Base-by-base conservation (phyloP, 2,888 invertebrate genomes). In the Tinea pellionella region DNA sequence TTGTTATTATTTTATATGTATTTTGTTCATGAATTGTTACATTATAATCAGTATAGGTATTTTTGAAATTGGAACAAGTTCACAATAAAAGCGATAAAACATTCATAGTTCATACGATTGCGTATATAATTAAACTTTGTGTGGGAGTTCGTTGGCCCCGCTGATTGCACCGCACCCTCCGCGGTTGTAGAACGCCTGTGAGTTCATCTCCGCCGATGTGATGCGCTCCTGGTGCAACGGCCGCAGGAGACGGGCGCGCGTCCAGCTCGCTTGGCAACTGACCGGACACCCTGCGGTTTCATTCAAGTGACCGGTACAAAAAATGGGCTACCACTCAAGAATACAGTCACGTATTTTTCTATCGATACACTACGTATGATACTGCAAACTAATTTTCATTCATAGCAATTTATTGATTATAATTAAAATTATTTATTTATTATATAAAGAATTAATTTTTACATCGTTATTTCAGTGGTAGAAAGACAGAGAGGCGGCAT, bases 211-310 rank as follows among this genome's bases (percentile, higher is more conserved):
- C 53, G 4, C 18, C 2, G 12, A 8, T 24, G n/a, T 53, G 9
- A 18, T 57, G 83, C 56, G 64, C 69, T 74, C 88, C 88, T 85
- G 75, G 83, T 88, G 70, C 59, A 62, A 64, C 70, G 81, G 80
- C 77, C 83, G 78, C 77, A 69, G 67, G 65, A 60, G 67, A 67
- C 68, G 73, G 73, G 77, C 75, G 75, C 74, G 71, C 68, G 71
- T 72, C 72, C 75, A 68, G 79, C 71, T 80, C 84, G 83, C 83
- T 84, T 86, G 85, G 80, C 86, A 86, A 86, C 84, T 57, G 57
- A 57, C 57, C 57, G 15, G 55, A 18, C 15, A 15, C 15, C 15
- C 15, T 16, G 47, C 47, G 15, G n/a, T 53, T 53, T 18, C 8
- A 12, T 24, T 73, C 73, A 65, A 69, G 72, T 68, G 63, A 70